These are phyloP conservation scores for Lasioglossum lativentre DNA, from an alignment of 2,888 invertebrate genomes.

Conservation along the genomic window DNA sequence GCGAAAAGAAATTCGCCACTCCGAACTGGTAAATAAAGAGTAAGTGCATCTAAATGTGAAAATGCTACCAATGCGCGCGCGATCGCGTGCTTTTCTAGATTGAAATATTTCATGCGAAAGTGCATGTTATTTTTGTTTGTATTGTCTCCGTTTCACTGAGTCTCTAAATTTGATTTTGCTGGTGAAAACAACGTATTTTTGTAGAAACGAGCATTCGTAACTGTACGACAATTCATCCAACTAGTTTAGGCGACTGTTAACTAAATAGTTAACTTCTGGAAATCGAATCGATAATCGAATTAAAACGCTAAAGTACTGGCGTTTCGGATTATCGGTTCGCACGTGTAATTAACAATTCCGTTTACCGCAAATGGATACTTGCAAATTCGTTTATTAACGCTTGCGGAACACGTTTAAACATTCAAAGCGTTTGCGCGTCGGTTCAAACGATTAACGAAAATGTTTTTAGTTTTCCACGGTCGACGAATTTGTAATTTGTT, in stretches of 20 bases:
- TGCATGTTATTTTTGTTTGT: neutral
- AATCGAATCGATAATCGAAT: slow-evolving; percentile 1
- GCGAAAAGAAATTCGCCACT: neutral
- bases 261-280: neutral
- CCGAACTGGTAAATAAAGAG: neutral
- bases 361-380: neutral
- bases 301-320: neutral
- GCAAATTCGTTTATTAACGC: neutral
- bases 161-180: neutral
- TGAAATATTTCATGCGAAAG: neutral
- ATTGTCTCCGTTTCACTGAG: neutral
- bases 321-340: neutral
- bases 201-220: neutral
- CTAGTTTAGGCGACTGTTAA: neutral
- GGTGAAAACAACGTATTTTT: neutral
- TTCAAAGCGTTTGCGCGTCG: neutral
- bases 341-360: neutral
- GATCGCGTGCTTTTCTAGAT: neutral
- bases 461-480: neutral
- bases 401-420: neutral
- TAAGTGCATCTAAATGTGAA: neutral
- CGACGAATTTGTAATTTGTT: neutral
- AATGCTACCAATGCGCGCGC: neutral
- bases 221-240: neutral
- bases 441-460: neutral